Percentiles rank a stretch among this genome's conserved stretches.
Evolutionary conservation across 2,888 invertebrate genomes (phyloP).

Genomic region (Apamea monoglypha): DNA sequence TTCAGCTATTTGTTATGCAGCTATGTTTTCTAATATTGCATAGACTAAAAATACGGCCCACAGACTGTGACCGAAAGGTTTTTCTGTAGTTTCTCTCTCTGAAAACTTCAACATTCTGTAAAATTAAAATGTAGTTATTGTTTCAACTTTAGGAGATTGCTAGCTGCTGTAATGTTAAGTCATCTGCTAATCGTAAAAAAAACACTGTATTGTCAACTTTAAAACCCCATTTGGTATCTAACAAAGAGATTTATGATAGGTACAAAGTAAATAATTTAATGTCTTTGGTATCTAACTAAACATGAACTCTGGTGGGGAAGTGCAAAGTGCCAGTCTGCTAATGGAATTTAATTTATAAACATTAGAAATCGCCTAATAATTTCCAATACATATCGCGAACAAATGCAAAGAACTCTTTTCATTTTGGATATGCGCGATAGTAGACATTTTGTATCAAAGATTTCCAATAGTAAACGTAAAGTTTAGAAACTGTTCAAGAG

Average conservation of each 20-base stretch:
- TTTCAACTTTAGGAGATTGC: neutral
- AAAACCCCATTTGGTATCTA: neutral
- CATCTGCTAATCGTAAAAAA: neutral
- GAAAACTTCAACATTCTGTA: neutral
- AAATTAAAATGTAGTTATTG: neutral
- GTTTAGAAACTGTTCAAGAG: constrained; percentile 6
- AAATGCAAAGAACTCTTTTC: neutral
- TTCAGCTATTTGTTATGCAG: neutral
- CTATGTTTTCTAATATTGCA: constrained; percentile 7
- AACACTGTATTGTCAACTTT: neutral
- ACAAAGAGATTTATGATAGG: no score
- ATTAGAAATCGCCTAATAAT: no score
- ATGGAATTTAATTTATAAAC: no score
- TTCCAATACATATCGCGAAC: no score
- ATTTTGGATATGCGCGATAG: neutral
- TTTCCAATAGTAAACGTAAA: constrained; percentile 1
- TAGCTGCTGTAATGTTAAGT: neutral
- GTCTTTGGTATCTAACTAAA: neutral
- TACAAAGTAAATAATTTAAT: no score
- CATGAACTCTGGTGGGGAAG: neutral
- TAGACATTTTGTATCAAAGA: constrained; percentile 7
- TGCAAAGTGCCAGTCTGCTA: neutral
- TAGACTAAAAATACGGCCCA: neutral
- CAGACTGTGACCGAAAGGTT: neutral
- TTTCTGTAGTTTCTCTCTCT: neutral